Percentiles rank a stretch among this genome's conserved stretches.
phyloP scores from a whole-genome alignment of 1,140 invertebrate genomes.

The Hyles vespertilio region DNA sequence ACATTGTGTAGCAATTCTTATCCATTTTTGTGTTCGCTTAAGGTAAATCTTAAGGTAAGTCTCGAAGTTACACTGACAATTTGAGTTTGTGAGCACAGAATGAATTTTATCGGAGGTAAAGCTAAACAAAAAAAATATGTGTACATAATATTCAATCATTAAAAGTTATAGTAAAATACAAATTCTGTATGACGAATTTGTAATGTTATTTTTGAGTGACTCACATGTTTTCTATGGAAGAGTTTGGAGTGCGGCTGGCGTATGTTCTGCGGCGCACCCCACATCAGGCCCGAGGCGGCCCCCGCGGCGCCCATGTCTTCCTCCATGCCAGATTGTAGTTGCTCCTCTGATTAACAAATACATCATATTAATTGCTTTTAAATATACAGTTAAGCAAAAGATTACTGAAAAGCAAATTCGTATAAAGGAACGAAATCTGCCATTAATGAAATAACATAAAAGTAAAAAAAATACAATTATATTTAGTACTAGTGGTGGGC shows the following conservation, averaged over 20 bases:
- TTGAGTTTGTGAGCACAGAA: too few species aligned
- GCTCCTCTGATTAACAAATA: slow-evolving; percentile 46
- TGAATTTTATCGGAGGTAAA: too few species aligned
- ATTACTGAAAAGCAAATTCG: neutral
- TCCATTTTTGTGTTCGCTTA: too few species aligned
- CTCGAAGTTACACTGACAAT: too few species aligned
- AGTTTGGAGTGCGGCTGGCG: slow-evolving; percentile 47
- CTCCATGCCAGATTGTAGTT: slow-evolving; percentile 45
- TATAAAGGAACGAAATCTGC: neutral
- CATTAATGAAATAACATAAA: too few species aligned
- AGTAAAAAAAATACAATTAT: too few species aligned
- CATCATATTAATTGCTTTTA: neutral
- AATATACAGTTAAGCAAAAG: neutral
- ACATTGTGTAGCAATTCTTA: too few species aligned
- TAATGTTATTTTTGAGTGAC: slow-evolving; percentile 3
- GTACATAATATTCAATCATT: neutral
- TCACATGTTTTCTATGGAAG: slow-evolving; percentile 55
- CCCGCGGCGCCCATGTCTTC: slow-evolving; percentile 38
- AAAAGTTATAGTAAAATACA: slow-evolving; percentile 2
- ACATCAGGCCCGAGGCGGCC: slow-evolving; percentile 21
- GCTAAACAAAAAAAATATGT: too few species aligned
- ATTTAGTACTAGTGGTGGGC: too few species aligned
- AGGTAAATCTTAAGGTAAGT: too few species aligned
- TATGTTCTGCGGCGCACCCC: slow-evolving; percentile 22
- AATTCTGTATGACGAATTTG: neutral